Evolutionary conservation across 2,888 invertebrate genomes (phyloP), one percentile per base, ranked within the genome.

Genomic region (Pseudanteris insignis): DNA sequence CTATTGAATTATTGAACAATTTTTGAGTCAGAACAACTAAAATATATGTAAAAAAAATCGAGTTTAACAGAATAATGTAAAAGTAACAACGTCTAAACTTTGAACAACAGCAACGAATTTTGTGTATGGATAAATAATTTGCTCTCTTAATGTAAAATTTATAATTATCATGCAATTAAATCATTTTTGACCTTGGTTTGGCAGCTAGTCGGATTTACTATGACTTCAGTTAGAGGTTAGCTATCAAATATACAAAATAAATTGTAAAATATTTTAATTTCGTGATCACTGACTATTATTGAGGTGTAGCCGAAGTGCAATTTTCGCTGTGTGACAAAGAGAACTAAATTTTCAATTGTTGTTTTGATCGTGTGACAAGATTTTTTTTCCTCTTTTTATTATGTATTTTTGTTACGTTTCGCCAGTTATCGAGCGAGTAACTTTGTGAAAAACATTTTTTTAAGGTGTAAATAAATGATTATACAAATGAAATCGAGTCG

Each of bases 381-480:
- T 36, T 30, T 25, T 25, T 32, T 30, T 37, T 18, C 18, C 18
- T 4, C n/a, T 25, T 38, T 30, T 4, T n/a, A n/a, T 21, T 36
- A 13, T 33, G 10, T 15, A 9, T 26, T 26, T 30, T 43, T 14
- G 6, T 43, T 25, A 30, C 25, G 8, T 29, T 40, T 37, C 41
- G 25, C 14, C 9, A 3, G 26, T 43, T 37, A 12, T 36, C 25
- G 5, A 41, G 36, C 46, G 36, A 32, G 44, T 44, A 28, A 50
- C 11, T 25, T 43, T 26, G 29, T 59, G 34, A 38, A 38, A 58
- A 37, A 18, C 2, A 15, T n/a, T 40, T 46, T 59, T 59, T 24
- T 50, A 37, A 10, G n/a, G n/a, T 59, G 51, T 59, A 51, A 51
- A 51, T 59, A 59, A 51, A 59, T 40, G 24, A 46, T 40, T 58